These are phyloP conservation scores for Lordiphosa stackelbergi DNA, from an alignment of 1,140 invertebrate genomes.

Conservation along the genomic window DNA sequence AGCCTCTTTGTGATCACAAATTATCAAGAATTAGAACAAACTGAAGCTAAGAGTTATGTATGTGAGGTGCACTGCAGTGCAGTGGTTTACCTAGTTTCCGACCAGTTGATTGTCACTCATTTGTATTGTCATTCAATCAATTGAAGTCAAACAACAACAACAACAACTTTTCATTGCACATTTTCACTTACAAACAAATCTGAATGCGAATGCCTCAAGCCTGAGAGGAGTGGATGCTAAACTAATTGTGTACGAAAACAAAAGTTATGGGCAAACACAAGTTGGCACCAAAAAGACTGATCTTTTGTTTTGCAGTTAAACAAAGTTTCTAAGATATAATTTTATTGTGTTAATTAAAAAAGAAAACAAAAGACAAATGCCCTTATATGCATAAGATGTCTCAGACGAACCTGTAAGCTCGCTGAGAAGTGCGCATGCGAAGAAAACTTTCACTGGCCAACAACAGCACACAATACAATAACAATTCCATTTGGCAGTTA, in stretches of 20 bases:
- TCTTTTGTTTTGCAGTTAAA: slow-evolving; percentile 26
- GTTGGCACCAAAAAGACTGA: slow-evolving; percentile 53
- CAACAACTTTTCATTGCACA: slow-evolving; percentile 64
- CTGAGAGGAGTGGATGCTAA: slow-evolving; percentile 16
- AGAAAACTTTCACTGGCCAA: slow-evolving; percentile 69
- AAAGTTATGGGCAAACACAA: slow-evolving; percentile 50
- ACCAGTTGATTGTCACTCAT: slow-evolving; percentile 46
- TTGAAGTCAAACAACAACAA: slow-evolving; percentile 44
- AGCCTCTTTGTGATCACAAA: slow-evolving; percentile 38
- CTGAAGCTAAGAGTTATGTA: slow-evolving; percentile 24
- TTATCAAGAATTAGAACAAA: slow-evolving; percentile 69
- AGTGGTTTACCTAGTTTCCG: slow-evolving; percentile 70
- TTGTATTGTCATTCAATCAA: slow-evolving; percentile 68
- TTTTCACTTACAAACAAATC: slow-evolving; percentile 62
- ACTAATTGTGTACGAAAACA: slow-evolving; percentile 43
- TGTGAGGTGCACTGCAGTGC: slow-evolving; percentile 25
- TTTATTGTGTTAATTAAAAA: slow-evolving; percentile 74
- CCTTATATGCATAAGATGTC: slow-evolving; percentile 61
- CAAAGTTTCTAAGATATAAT: slow-evolving; percentile 34
- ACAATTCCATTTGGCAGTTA: slow-evolving; percentile 67
- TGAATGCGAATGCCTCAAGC: slow-evolving; percentile 19
- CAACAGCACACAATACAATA: slow-evolving; percentile 48
- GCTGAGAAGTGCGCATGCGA: slow-evolving; percentile 33
- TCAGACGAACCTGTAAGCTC: slow-evolving; percentile 34
- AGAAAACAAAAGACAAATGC: slow-evolving; percentile 62